Base-by-base conservation (phyloP, 1,140 invertebrate species). In the Leptinotarsa lineolata region DNA sequence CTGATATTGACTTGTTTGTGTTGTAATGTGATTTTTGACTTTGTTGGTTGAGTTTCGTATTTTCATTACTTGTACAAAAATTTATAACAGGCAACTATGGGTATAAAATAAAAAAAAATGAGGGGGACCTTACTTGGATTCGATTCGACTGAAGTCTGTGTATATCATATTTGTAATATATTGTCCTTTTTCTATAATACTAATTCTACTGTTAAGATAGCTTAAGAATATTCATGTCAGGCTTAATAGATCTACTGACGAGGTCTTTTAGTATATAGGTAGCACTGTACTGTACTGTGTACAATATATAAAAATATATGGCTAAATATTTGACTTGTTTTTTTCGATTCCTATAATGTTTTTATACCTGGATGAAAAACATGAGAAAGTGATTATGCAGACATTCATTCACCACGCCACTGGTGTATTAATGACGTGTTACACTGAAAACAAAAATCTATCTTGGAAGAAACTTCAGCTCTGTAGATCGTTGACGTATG, bases 291-390 rank as follows among this genome's bases (percentile, higher is more conserved):
- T 81, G 80, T 81, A 81, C 80, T 80, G 78, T 81, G 80, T 81
- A 81, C 79, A 81, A 80, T 81, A 81, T 81, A 79, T 78, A 79
- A 77, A 80, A 80, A 80, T 81, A 81, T 79, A 81, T 80, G 79
- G 76, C 69, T 79, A 78, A 76, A 74, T 68, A 68, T 24, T 68
- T 44, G 18, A 45, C 45, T 68, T 20, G 20, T 22, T 63, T 63
- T 15, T 63, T 63, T 39, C 11, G 4, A 39, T 39, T 39, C 30
- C 8, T 39, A 39, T 11, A 39, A 39, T 39, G 30, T 39, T 39
- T 39, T 39, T 8, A 39, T 2, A 11, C 2, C 30, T 39, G 30
- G 11, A 2, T 39, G 30, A 39, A 39, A 39, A 39, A 39, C 3
- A 2, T 0, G 11, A 39, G 2, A 8, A 39, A 39, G 30, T 11